These are phyloP conservation scores for Lepidocyrtoides sp. DNA, from an alignment of 2,888 invertebrate species.

Conservation along the genomic window DNA sequence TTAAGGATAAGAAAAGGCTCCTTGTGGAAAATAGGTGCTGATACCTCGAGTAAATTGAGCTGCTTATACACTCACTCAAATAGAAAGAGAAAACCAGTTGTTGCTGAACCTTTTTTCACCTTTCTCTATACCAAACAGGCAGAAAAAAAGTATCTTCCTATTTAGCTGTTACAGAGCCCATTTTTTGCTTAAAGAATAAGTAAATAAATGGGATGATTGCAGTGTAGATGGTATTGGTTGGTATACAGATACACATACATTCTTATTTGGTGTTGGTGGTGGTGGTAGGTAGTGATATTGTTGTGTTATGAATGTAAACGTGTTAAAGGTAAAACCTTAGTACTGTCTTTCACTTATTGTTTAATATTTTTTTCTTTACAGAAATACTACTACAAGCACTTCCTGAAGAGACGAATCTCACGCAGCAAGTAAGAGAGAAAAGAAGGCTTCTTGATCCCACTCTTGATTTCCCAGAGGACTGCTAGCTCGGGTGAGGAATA, in stretches of 20 bases:
- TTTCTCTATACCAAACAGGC: neutral
- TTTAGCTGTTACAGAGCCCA: neutral
- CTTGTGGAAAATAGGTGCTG: conserved; percentile 51
- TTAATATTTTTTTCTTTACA: conserved; percentile 76
- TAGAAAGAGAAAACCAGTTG: conserved; percentile 46
- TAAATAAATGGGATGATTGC: neutral
- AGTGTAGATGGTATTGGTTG: neutral
- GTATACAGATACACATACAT: too few species aligned
- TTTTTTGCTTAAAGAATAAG: neutral
- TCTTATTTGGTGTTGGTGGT: conserved; percentile 3
- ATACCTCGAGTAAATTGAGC: conserved; percentile 50
- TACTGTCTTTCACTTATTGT: neutral
- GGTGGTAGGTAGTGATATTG: conserved; percentile 13
- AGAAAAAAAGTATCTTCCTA: neutral
- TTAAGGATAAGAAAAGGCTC: conserved; percentile 46
- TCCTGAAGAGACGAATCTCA: conserved; percentile 45
- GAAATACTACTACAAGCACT: conserved; percentile 12
- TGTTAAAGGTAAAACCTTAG: neutral
- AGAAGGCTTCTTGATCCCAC: conserved; percentile 81
- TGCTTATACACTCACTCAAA: conserved; percentile 19
- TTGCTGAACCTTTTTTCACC: conserved; percentile 43
- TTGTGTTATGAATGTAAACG: conserved; percentile 29
- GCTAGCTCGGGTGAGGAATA: conserved; percentile 81
- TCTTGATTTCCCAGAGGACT: conserved; percentile 85
- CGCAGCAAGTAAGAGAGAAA: conserved; percentile 27